Evolutionary conservation across 2,113 vertebrate genomes (phyloP), one percentile per base, ranked within the genome.

Genomic region (Sylvilagus bachmani): DNA sequence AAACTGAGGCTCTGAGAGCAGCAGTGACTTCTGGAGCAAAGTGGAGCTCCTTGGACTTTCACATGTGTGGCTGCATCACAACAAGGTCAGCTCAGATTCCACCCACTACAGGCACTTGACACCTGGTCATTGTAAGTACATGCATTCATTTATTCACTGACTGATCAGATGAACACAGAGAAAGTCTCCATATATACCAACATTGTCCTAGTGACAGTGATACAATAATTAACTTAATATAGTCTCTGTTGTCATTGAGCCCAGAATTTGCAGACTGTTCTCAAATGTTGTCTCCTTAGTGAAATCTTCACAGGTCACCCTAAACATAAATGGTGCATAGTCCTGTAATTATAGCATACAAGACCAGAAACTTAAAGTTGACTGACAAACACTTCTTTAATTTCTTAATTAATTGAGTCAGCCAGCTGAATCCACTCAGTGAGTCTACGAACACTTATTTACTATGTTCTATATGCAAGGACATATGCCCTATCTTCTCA

Each of bases 381-480:
- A 16, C 16, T 44, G 49, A 61, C 24, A 86, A 77, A 49, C 22
- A 12, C 91, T 80, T 91, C 89, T 93, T 84, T n/a, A 92, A 29
- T 53, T 73, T 86, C 62, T 94, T 61, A 51, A 84, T 90, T 78
- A 95, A 53, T 19, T 91, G 10, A 83, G 24, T 49, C 22, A 55
- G 10, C 55, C 67, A 94, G 14, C 21, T 36, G 55, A 58, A 17
- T 58, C 55, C 55, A 58, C 55, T 58, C 55, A 58, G 55, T 58
- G 21, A 58, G 87, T 36, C n/a, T 16, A 85, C 38, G 67, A 89
- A 74, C 3, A 82, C 31, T 75, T 66, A 25, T 3, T 75, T 83
- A 75, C 29, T 38, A 55, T 71, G 62, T 87, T 24, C 25, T 79
- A 27, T 21, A 2, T 53, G 10, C 2, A 69, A 61, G 21, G 3